A percentile compares a stretch with the other conserved stretches of the same genome.
Conservation (phyloP, 2,113 vertebrate species). For the Cyphomyrus discorhynchus region DNA sequence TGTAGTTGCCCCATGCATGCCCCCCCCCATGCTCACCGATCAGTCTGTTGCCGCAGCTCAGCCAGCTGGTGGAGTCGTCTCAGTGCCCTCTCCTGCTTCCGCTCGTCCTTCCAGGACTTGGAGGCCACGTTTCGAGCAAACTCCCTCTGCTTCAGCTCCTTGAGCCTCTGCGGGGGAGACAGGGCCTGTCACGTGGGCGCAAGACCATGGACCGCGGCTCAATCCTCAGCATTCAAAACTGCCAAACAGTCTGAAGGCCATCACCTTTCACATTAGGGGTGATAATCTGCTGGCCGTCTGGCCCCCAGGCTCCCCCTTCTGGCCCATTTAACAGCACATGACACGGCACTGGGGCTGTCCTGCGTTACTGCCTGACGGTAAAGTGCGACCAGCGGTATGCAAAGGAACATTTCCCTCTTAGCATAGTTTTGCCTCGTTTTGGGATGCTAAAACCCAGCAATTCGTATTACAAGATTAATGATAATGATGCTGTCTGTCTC, state of each 20-base stretch:
- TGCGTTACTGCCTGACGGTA: not conserved
- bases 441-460: not conserved
- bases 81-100: slow-evolving; percentile 93
- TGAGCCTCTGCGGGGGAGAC: slow-evolving; percentile 72
- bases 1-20: not conserved
- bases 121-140: slow-evolving; percentile 96
- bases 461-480: not conserved
- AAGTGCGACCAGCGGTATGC: not conserved
- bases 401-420: not conserved
- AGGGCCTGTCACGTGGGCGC: slow-evolving; percentile 8
- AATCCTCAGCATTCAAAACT: not conserved
- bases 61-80: slow-evolving; percentile 87
- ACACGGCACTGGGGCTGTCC: not conserved
- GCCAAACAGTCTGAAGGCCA: not conserved
- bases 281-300: not conserved
- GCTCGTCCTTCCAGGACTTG: slow-evolving; percentile 97
- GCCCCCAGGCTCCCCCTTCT: not conserved
- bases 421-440: not conserved
- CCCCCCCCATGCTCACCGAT: slow-evolving; percentile 65
- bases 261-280: not conserved
- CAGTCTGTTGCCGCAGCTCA: slow-evolving; percentile 78
- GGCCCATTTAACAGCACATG: not conserved
- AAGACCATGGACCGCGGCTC: not conserved
- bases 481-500: not conserved
- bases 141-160: slow-evolving; percentile 96